Base-by-base conservation (phyloP, 1,140 invertebrate species). In the Nasonia vitripennis region DNA sequence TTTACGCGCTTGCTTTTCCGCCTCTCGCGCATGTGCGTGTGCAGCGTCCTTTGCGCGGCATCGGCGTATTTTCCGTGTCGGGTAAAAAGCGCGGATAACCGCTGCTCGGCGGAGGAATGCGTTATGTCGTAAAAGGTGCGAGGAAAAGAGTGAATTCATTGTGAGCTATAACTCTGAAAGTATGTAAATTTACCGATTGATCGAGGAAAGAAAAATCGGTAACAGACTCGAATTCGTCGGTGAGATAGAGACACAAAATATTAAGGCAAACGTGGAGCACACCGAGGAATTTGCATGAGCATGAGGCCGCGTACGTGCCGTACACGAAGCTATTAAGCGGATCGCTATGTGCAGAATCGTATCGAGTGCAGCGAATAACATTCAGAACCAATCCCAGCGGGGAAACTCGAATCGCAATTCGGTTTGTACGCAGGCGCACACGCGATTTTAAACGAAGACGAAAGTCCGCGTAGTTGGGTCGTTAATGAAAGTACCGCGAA, bases 301-400 rank as follows among this genome's bases (percentile, higher is more conserved):
- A 78, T 84, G 75, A 71, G 27, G 23, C 37, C 2, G 27, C 67
- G 27, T 78, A 78, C 75, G 74, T 78, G 75, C 55, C 73, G 48
- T 78, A 78, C 62, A 51, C 82, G 75, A 83, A 68, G 74, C 75
- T 78, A 77, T 83, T 78, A 83, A 83, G 82, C n/a, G 74, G 45
- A 37, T 31, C 23, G 71, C 71, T 31, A 75, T 12, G 27, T 27
- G 71, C 27, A 75, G 68, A 70, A 71, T 45, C 34, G 75, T 23
- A 78, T 78, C 83, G 83, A 84, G 67, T 71, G 41, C 37, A 75
- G 14, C 20, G 67, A n/a, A 80, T 70, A 80, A 84, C 75, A 78
- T 84, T 84, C 37, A 71, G 67, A 84, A 78, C 62, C 62, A 84
- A 84, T 84, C 83, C 37, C 75, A 70, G 20, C n/a, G 67, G 74